These are phyloP conservation scores for Sparus aurata DNA, from an alignment of 2,797 vertebrate species.

Conservation along the genomic window DNA sequence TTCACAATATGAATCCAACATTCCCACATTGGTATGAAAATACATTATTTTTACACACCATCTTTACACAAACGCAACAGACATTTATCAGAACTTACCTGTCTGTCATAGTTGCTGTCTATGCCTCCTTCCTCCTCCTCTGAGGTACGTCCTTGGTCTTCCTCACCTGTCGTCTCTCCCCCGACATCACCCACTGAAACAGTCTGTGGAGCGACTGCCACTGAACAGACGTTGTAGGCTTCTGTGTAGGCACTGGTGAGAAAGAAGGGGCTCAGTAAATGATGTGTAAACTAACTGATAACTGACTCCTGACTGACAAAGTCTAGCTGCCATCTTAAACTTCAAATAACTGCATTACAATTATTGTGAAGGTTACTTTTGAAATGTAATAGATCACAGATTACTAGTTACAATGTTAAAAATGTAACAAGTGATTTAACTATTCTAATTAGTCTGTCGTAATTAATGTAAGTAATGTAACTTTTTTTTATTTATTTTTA, in stretches of 20 bases:
- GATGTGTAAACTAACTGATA: background rate
- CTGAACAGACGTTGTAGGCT: constrained; percentile 90
- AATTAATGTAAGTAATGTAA: too few species aligned
- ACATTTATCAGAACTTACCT: constrained; percentile 77
- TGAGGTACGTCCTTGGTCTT: constrained; percentile 90
- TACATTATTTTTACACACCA: background rate
- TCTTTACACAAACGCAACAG: background rate
- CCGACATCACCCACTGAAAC: constrained; percentile 28
- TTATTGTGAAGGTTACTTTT: too few species aligned
- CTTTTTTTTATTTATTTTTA: too few species aligned
- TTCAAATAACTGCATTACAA: background rate
- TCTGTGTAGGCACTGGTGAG: constrained; percentile 91
- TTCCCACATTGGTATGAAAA: background rate
- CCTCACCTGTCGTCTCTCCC: constrained; percentile 76
- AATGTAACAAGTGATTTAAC: too few species aligned
- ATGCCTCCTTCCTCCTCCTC: constrained; percentile 87
- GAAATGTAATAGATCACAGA: too few species aligned
- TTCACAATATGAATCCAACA: background rate
- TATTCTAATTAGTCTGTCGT: too few species aligned
- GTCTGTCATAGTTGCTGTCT: constrained; percentile 83
- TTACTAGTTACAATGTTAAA: too few species aligned
- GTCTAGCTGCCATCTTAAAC: background rate
- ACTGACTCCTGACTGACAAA: background rate
- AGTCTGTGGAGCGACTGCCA: constrained; percentile 67
- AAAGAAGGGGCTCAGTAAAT: background rate